Percentiles rank a stretch among this genome's conserved stretches.
Conservation (phyloP, 1,140 invertebrate genomes). For the Scaptomyza montana region DNA sequence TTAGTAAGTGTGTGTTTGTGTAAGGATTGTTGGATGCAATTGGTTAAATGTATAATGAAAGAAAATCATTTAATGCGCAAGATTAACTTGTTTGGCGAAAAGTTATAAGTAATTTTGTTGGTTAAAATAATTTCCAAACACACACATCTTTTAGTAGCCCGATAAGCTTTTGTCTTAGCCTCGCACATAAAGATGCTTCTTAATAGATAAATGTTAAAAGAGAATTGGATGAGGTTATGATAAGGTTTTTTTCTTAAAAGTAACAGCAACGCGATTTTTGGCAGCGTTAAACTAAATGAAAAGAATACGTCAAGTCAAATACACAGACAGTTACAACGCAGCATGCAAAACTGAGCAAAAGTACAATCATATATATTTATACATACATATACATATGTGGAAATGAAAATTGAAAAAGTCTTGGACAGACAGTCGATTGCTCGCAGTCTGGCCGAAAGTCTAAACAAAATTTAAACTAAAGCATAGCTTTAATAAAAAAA, state of each 20-base stretch:
- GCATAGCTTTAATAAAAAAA: slow-evolving; percentile 4
- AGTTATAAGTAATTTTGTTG: not conserved
- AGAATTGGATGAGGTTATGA: slow-evolving; percentile 1
- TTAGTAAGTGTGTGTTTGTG: slow-evolving; percentile 6
- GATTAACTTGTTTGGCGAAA: not conserved
- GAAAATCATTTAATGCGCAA: too few relatives aligned
- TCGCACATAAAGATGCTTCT: not conserved
- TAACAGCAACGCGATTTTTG: slow-evolving; percentile 25
- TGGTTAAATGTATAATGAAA: not conserved
- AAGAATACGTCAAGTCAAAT: slow-evolving; percentile 36
- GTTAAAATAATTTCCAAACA: slow-evolving; percentile 1
- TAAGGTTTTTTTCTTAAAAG: slow-evolving; percentile 1
- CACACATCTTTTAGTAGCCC: slow-evolving; percentile 13
- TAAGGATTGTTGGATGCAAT: slow-evolving; percentile 1
- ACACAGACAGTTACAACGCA: slow-evolving; percentile 59
- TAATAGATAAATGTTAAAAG: slow-evolving; percentile 12
- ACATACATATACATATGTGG: slow-evolving; percentile 35
- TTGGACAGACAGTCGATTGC: slow-evolving; percentile 16
- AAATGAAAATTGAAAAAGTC: slow-evolving; percentile 62
- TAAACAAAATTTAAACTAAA: slow-evolving; percentile 36
- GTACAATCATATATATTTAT: slow-evolving; percentile 44
- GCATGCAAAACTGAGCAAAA: slow-evolving; percentile 71
- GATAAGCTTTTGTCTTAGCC: not conserved
- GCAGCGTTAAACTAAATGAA: slow-evolving; percentile 48
- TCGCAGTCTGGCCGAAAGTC: slow-evolving; percentile 21